Percentiles rank a stretch among this genome's conserved stretches.
Conservation (phyloP, 1,140 invertebrate genomes). For the Heliconius himera region DNA sequence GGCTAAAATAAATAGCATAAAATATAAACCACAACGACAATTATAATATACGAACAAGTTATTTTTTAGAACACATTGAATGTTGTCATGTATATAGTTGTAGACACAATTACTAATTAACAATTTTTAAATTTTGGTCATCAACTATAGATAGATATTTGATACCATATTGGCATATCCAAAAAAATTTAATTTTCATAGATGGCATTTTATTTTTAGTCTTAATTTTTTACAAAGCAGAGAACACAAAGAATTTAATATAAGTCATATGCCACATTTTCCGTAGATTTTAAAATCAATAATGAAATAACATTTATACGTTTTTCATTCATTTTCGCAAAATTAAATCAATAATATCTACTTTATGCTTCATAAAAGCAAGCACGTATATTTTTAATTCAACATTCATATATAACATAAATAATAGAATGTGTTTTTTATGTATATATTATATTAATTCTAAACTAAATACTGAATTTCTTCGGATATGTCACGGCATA, state of each 20-base stretch:
- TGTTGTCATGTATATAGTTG: neutral
- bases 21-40: slow-evolving; percentile 7
- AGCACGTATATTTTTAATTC: neutral
- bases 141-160: neutral
- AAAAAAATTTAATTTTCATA: neutral
- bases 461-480: slow-evolving; percentile 38
- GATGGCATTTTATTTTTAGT: neutral
- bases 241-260: too few species aligned
- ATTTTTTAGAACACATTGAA: neutral
- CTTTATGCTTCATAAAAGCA: neutral
- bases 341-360: neutral
- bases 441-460: neutral
- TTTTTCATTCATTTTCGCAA: neutral
- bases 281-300: too few species aligned
- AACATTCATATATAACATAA: slow-evolving; percentile 3
- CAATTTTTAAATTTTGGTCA: neutral
- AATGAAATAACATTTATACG: neutral
- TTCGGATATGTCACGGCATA: slow-evolving; percentile 37
- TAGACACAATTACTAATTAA: neutral
- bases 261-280: too few species aligned
- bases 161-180: neutral
- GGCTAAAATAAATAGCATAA: neutral
- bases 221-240: neutral
- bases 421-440: slow-evolving; percentile 1
- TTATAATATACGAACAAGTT: neutral